Percentiles rank a stretch among this genome's conserved stretches.
These are phyloP conservation scores for Iphiclides podalirius DNA, from an alignment of 2,888 invertebrate species.

Conservation along the genomic window DNA sequence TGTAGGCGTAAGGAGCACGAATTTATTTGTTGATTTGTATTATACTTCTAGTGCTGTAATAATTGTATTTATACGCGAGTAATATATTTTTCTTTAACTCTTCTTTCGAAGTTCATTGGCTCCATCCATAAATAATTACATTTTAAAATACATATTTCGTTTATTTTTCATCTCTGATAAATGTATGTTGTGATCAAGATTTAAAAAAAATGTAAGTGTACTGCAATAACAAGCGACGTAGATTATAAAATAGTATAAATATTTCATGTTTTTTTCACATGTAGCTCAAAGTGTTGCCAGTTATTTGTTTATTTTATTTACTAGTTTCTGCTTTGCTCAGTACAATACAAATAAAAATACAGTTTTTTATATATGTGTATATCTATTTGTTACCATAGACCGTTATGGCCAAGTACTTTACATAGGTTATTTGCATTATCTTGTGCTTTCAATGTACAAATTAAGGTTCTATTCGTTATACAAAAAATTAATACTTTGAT, in stretches of 20 bases:
- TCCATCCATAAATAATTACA: no score
- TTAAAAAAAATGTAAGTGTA: no score
- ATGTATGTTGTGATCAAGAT: no score
- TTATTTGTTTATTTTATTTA: constrained; percentile 30
- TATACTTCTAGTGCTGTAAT: constrained; percentile 61
- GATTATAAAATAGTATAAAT: neutral
- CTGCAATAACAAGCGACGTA: neutral
- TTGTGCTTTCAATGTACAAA: constrained; percentile 66
- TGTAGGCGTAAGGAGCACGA: constrained; percentile 74
- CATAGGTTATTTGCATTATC: constrained; percentile 61
- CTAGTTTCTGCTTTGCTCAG: constrained; percentile 58
- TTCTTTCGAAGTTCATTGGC: constrained; percentile 43
- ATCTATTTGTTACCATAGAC: constrained; percentile 75
- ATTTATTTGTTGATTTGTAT: constrained; percentile 78
- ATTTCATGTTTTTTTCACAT: neutral
- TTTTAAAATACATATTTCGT: no score
- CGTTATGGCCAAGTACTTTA: constrained; percentile 73
- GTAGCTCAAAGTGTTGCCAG: constrained; percentile 27
- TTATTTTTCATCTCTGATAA: no score
- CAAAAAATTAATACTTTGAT: constrained; percentile 32
- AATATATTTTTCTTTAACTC: constrained; percentile 63
- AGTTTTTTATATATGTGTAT: constrained; percentile 52
- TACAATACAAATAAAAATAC: constrained; percentile 44
- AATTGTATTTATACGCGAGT: constrained; percentile 56
- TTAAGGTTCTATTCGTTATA: constrained; percentile 50